These are phyloP conservation scores for Lota lota DNA, from an alignment of 2,113 vertebrate genomes.

Conservation along the genomic window DNA sequence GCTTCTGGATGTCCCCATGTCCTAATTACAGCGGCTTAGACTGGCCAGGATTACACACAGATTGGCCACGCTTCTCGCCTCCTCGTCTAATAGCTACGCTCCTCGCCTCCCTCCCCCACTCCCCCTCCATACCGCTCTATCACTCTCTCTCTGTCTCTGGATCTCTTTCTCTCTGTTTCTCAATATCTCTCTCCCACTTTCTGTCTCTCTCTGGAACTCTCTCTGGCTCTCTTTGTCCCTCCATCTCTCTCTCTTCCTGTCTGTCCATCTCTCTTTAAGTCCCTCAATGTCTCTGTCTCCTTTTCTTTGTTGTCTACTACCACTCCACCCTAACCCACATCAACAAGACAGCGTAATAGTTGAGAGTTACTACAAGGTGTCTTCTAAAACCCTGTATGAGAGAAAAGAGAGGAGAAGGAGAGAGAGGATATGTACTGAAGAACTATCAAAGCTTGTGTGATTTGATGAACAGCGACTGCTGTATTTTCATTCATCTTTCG, in stretches of 20 bases:
- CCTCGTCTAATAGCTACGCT: conserved; percentile 67
- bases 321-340: no score
- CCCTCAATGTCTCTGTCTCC: no score
- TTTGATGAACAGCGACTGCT: background rate
- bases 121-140: background rate
- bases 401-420: no score
- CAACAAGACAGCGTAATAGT: no score
- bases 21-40: conserved; percentile 79
- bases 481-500: background rate
- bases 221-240: conserved; percentile 27
- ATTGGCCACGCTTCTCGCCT: conserved; percentile 70
- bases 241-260: background rate
- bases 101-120: conserved; percentile 43
- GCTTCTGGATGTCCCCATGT: conserved; percentile 54
- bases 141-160: conserved; percentile 1
- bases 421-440: no score
- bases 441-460: no score
- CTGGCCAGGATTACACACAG: conserved; percentile 70
- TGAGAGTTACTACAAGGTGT: no score
- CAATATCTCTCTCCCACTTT: conserved; percentile 21
- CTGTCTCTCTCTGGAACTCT: background rate
- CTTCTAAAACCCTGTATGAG: no score
- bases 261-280: background rate
- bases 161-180: conserved; percentile 14
- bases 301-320: no score